These are phyloP conservation scores for Phalacrocorax aristotelis DNA, from an alignment of 2,113 vertebrate genomes.

Conservation along the genomic window DNA sequence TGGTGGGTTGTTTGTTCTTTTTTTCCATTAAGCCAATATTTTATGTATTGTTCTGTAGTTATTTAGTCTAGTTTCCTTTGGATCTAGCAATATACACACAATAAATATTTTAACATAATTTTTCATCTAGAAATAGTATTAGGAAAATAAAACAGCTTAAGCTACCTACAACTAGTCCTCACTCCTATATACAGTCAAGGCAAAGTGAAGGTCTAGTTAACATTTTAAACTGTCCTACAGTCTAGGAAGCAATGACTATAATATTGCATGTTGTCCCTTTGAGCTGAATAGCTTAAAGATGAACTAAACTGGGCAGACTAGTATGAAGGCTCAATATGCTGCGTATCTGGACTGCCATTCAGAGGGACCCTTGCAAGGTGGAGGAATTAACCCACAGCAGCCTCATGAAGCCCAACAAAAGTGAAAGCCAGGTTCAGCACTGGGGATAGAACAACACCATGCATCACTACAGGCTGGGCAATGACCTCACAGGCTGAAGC, in stretches of 20 bases:
- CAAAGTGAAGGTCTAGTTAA: neutral
- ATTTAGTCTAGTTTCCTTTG: neutral
- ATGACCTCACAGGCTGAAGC: neutral
- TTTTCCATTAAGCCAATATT: neutral
- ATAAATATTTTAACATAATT: neutral
- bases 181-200: neutral
- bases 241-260: neutral
- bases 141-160: neutral
- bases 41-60: neutral
- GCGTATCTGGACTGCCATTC: neutral
- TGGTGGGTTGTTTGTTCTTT: neutral
- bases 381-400: neutral
- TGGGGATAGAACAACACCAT: neutral
- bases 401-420: neutral
- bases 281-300: neutral
- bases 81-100: neutral
- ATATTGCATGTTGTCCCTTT: neutral
- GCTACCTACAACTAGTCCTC: neutral
- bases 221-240: neutral
- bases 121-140: neutral
- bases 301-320: neutral
- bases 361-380: neutral
- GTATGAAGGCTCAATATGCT: neutral
- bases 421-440: neutral
- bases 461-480: neutral